Evolutionary conservation across 2,888 invertebrate species (phyloP).

Genomic region (Pachycephus smyrnensis): DNA sequence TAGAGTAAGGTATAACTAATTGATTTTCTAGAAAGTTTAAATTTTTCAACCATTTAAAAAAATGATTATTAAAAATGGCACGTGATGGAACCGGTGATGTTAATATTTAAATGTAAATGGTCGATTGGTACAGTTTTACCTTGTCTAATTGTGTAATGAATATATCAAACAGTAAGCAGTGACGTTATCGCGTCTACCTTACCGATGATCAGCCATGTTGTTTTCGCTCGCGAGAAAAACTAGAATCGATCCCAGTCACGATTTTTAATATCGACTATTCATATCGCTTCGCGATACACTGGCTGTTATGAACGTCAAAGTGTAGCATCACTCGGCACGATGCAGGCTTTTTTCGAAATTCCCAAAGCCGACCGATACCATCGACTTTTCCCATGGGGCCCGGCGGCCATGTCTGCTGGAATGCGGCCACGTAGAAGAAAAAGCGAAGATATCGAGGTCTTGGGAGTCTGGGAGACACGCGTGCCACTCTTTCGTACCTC

Average conservation of each 20-base stretch:
- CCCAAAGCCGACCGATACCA: neutral
- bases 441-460: constrained; percentile 25
- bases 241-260: neutral
- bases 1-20: too few species aligned
- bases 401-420: constrained; percentile 18
- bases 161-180: neutral
- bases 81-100: too few species aligned
- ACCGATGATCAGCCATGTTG: neutral
- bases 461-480: constrained; percentile 11
- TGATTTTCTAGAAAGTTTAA: too few species aligned
- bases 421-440: constrained; percentile 26
- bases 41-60: too few species aligned
- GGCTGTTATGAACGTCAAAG: neutral
- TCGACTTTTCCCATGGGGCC: neutral
- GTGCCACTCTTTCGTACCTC: constrained; percentile 19
- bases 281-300: neutral
- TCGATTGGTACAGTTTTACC: neutral
- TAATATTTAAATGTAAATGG: too few species aligned
- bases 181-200: too few species aligned
- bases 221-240: neutral
- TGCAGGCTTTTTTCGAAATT: neutral
- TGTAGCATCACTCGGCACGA: neutral
- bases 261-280: neutral
- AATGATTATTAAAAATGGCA: too few species aligned
- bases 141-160: neutral